Evolutionary conservation across 2,888 invertebrate species (phyloP).

Genomic region (Ectemnius continuus): DNA sequence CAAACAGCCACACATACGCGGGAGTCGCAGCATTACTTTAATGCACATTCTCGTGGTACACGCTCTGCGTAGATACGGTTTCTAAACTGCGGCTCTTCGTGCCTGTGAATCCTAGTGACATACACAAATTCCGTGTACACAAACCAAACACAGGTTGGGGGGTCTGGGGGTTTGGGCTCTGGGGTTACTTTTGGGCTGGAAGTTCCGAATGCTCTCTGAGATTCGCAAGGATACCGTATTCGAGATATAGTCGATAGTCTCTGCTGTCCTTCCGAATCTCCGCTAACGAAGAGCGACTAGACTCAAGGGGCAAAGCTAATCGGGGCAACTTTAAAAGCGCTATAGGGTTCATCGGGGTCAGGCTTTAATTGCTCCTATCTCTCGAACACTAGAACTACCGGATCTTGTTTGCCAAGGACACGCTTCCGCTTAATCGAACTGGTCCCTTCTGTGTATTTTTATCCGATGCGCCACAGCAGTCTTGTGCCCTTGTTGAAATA

Average conservation of each 20-base stretch:
- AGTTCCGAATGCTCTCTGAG: conserved; percentile 23
- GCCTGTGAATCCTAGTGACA: conserved; percentile 68
- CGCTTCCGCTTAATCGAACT: not conserved
- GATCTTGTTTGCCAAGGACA: conserved; percentile 18
- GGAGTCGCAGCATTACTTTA: conserved; percentile 22
- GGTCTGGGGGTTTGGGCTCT: not conserved
- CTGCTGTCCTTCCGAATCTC: conserved; percentile 42
- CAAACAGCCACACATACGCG: conserved; percentile 14
- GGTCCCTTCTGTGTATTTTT: too few species aligned
- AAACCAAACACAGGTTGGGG: conserved; percentile 55
- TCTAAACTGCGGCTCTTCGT: conserved; percentile 66
- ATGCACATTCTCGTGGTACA: conserved; percentile 2
- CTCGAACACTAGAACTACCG: conserved; percentile 26
- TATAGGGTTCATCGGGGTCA: conserved; percentile 31
- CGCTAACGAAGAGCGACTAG: conserved; percentile 35
- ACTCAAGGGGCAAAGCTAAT: conserved; percentile 30
- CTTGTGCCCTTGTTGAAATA: too few species aligned
- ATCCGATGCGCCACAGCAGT: too few species aligned
- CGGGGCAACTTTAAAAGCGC: conserved; percentile 15
- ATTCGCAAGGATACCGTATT: conserved; percentile 39
- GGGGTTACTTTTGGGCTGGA: conserved; percentile 13
- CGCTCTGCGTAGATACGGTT: conserved; percentile 46
- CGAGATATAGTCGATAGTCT: conserved; percentile 18
- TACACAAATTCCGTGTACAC: conserved; percentile 63
- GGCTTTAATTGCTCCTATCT: conserved; percentile 40